Evolutionary conservation across 2,888 invertebrate species (phyloP), one percentile per base, ranked within the genome.

Genomic region (Folsomia manolachei): DNA sequence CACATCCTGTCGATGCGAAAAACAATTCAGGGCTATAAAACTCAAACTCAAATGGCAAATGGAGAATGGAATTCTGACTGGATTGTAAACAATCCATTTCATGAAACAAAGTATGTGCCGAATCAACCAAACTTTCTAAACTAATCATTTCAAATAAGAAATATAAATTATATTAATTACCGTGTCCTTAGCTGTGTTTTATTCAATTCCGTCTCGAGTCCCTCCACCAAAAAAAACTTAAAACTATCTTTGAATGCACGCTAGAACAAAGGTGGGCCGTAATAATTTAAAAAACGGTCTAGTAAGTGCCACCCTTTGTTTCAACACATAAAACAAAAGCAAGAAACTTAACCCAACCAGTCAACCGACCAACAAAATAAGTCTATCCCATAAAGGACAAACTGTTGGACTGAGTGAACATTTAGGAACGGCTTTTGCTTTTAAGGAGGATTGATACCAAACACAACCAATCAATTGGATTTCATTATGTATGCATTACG

Each of bases 351-450:
- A 51, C 9, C 51, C 9, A 51, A 51, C 9, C 9, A 51, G 7
- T 18, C 9, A 51, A 51, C 18, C 18, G 51, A 18, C 21, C 56
- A 18, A 56, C 11, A 14, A 7, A 56, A 18, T 19, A 26, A 27
- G 74, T 74, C 74, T 77, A 71, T 77, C 75, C 77, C 71, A 75
- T 69, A 69, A 70, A 75, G 77, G 75, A 75, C 75, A 77, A 77
- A 75, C 74, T 63, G 72, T 70, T 63, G 66, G 65, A 72, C 75
- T 74, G 75, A 73, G 71, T 73, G 72, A 75, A 65, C 63, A 56
- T 72, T 51, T 60, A 68, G 61, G 66, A 69, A 65, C 68, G 71
- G 72, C 75, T 72, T 70, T 74, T 72, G 74, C 74, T 74, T 77
- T 77, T 75, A 77, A 72, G 53, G 61, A 27, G 14, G 61, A 68